A percentile compares a stretch with the other conserved stretches of the same genome.
These are phyloP conservation scores for Panthera uncia DNA, from an alignment of 2,113 vertebrate genomes.

Conservation along the genomic window DNA sequence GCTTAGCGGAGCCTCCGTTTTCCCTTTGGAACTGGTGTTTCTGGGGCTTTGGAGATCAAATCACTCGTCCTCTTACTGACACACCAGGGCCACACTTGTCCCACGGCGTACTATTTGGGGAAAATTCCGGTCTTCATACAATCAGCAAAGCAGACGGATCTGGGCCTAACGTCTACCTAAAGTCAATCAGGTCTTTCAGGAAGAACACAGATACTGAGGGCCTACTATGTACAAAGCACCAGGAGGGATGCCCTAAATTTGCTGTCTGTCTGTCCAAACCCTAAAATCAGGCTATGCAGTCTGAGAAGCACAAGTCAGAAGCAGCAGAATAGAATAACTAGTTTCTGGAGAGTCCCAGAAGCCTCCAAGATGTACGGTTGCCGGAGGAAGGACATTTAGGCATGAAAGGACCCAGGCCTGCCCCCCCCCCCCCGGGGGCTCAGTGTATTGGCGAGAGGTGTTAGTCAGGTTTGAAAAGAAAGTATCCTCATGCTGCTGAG, in stretches of 20 bases:
- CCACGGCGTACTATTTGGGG: not conserved
- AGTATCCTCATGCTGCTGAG: not conserved
- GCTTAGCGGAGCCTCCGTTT: not conserved
- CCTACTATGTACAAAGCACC: not conserved
- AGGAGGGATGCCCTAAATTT: not conserved
- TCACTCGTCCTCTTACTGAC: not conserved
- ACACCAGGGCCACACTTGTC: not conserved
- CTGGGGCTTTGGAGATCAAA: not conserved
- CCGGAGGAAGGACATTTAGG: not conserved
- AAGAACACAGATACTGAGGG: not conserved
- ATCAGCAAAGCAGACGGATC: not conserved
- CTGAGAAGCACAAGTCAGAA: not conserved
- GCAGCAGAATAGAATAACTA: not conserved
- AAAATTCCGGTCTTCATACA: accelerated
- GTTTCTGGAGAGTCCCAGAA: not conserved
- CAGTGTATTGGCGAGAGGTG: accelerated
- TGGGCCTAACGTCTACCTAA: not conserved
- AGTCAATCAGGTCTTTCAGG: not conserved
- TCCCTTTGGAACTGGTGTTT: not conserved
- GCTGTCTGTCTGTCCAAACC: not conserved
- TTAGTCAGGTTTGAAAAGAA: accelerated
- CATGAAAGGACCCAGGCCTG: not conserved
- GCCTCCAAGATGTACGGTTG: not conserved
- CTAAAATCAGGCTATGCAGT: not conserved
- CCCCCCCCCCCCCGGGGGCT: not conserved